phyloP scores from a whole-genome alignment of 1,140 invertebrate species.

The Chironomus striatipennis region DNA sequence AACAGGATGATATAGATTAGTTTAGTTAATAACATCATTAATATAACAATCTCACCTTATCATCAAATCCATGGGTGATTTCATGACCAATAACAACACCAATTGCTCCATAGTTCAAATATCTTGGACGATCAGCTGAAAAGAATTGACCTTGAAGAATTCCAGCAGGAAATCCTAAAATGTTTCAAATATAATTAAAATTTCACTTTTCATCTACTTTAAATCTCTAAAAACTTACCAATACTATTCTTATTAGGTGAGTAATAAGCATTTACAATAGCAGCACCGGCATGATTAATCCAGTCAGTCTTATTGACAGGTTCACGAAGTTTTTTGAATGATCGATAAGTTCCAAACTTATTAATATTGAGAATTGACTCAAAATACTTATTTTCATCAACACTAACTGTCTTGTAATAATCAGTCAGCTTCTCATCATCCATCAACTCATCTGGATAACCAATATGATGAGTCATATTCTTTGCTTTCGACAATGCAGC shows the following conservation, averaged over 20 bases:
- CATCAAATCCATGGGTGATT: conserved; percentile 58
- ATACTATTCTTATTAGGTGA: conserved; percentile 58
- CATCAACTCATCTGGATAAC: conserved; percentile 50
- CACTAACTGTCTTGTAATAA: conserved; percentile 43
- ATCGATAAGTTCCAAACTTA: conserved; percentile 50
- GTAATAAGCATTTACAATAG: conserved; percentile 61
- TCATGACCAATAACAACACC: conserved; percentile 60
- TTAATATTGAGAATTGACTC: conserved; percentile 51
- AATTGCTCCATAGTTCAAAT: conserved; percentile 53
- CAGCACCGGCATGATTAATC: conserved; percentile 53
- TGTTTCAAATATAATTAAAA: neutral
- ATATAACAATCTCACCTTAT: conserved; percentile 30
- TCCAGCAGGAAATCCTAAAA: conserved; percentile 61
- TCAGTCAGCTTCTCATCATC: conserved; percentile 47
- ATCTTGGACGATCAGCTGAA: conserved; percentile 55
- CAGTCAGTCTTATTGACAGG: conserved; percentile 59
- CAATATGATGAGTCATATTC: conserved; percentile 47
- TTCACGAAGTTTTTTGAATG: conserved; percentile 50
- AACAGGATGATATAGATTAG: no score
- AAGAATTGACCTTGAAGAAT: conserved; percentile 68
- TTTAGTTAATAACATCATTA: no score
- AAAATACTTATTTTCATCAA: conserved; percentile 47
- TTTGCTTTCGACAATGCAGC: conserved; percentile 45
- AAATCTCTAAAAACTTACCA: conserved; percentile 42
- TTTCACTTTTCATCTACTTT: conserved; percentile 12